These are phyloP conservation scores for Leptarthrus brevirostris DNA, from an alignment of 2,888 invertebrate genomes.

Conservation along the genomic window DNA sequence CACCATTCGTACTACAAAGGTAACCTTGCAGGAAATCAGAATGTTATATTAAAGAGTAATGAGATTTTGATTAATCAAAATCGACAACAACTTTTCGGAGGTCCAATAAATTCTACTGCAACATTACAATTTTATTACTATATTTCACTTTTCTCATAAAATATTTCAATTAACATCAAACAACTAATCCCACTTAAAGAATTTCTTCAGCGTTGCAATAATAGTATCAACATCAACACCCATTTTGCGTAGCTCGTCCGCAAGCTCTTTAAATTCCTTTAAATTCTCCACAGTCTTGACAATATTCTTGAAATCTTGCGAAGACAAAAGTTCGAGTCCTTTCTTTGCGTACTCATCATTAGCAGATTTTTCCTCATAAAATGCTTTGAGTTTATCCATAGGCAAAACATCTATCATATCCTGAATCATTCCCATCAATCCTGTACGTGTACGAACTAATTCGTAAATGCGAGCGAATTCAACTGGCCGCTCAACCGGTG, in stretches of 20 bases:
- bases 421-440: conserved; percentile 43
- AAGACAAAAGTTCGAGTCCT: conserved; percentile 44
- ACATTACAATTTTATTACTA: too few relatives aligned
- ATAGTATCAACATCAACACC: conserved; percentile 49
- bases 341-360: conserved; percentile 49
- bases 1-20: too few relatives aligned
- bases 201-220: conserved; percentile 24
- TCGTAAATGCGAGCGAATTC: not conserved
- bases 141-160: too few relatives aligned
- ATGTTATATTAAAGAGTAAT: too few relatives aligned
- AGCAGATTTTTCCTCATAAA: conserved; percentile 40
- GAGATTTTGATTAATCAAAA: too few relatives aligned
- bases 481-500: conserved; percentile 37
- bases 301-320: conserved; percentile 49
- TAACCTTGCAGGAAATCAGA: too few relatives aligned
- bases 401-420: conserved; percentile 49
- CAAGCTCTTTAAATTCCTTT: conserved; percentile 24
- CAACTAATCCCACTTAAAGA: conserved; percentile 30
- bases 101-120: too few relatives aligned
- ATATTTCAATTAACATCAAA: too few relatives aligned
- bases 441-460: conserved; percentile 1
- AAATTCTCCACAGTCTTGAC: conserved; percentile 32
- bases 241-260: conserved; percentile 21
- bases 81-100: too few relatives aligned
- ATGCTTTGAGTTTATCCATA: conserved; percentile 34